Evolutionary conservation across 2,888 invertebrate species (phyloP), one percentile per base, ranked within the genome.

Genomic region (Myathropa florea): DNA sequence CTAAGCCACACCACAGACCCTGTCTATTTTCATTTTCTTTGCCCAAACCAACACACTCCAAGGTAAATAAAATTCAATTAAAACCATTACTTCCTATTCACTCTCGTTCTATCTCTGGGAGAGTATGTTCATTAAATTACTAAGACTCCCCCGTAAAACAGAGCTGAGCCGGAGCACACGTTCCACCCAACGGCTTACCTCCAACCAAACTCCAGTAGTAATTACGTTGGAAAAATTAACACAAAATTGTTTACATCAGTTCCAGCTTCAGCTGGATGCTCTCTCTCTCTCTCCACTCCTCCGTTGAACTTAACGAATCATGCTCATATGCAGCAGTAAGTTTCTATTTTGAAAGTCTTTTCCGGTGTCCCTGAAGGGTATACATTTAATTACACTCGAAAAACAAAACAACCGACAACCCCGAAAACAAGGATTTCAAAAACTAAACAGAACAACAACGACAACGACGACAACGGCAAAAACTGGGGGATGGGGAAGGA

Each of bases 351-450:
- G 23, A 70, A 64, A 86, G 83, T 75, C 30, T 57, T 73, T 26
- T 73, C 21, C 76, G 46, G 23, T 83, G 70, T 86, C 78, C 83
- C 75, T 78, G 67, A 75, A 30, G 67, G 75, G 63, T 79, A 79
- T 78, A 86, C 83, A 83, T 86, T 86, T 86, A 86, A 86, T 86
- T 86, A 86, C 75, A 79, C 78, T 83, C 61, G 53, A 75, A 70
- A 73, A 67, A 75, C 64, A 85, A 78, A 86, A 60, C 65, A 85
- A 85, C 81, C 57, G 53, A 77, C 68, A 81, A 81, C 59, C 73
- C 78, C 71, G 21, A 85, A 72, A 78, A 83, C 86, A 78, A 71
- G 75, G 83, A 71, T 73, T 85, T 63, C 14, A 71, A 81, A 70
- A 81, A 70, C 72, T 77, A 30, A 73, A 70, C 10, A 59, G 53